Conservation (phyloP, 2,888 invertebrate genomes). For the Troides aeacus region DNA sequence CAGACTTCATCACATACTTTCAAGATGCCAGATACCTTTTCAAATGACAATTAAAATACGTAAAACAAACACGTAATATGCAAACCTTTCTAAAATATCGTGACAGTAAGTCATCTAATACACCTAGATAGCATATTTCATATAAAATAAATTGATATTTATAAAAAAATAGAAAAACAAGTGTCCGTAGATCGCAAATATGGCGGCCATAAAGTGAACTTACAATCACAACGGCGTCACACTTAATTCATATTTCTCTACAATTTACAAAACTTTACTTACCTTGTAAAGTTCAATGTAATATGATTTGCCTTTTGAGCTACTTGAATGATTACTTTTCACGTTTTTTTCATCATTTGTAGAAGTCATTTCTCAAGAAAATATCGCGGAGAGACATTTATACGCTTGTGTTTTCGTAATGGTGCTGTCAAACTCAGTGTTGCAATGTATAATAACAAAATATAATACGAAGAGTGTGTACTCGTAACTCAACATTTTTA, state of each 20-base stretch:
- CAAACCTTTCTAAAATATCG: not conserved
- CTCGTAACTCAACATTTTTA: not conserved
- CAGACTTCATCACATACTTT: conserved; percentile 23
- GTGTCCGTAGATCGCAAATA: conserved; percentile 70
- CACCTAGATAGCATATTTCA: conserved; percentile 10
- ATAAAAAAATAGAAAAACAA: conserved; percentile 69
- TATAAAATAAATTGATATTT: conserved; percentile 30
- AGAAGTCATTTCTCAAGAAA: conserved; percentile 81
- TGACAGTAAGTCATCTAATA: not conserved
- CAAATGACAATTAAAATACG: not conserved
- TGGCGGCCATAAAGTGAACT: conserved; percentile 74
- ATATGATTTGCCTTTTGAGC: conserved; percentile 73
- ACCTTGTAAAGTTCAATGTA: conserved; percentile 77
- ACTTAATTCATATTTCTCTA: conserved; percentile 42
- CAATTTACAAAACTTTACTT: conserved; percentile 54
- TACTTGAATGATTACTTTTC: conserved; percentile 74
- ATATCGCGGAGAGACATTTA: conserved; percentile 80
- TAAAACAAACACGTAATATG: not conserved
- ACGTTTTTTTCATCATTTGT: conserved; percentile 79
- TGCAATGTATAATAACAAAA: conserved; percentile 42
- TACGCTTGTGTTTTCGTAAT: conserved; percentile 79
- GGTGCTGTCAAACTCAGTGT: conserved; percentile 74
- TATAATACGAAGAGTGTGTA: conserved; percentile 11
- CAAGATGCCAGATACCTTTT: conserved; percentile 23
- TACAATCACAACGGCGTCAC: conserved; percentile 71